Base-by-base conservation (phyloP, 1,140 invertebrate genomes). In the Mylabris phalerata region DNA sequence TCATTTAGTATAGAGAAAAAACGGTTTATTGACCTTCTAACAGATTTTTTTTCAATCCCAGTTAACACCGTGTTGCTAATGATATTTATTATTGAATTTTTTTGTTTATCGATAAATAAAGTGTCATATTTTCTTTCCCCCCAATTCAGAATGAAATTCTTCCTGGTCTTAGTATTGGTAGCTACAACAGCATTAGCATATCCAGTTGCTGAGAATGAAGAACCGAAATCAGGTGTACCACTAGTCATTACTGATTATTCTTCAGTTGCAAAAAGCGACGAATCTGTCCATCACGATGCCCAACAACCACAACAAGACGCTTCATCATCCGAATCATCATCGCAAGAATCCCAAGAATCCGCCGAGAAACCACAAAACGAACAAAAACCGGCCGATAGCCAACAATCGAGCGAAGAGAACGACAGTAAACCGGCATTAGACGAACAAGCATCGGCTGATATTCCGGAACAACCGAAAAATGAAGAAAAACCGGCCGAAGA, bases 261-360 rank as follows among this genome's bases (percentile, higher is more conserved):
- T 5, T 71, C 73, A 24, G 72, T 74, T 5, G 67, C 67, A 3
- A 73, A 73, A 57, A 61, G 65, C 40, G 67, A 69, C 46, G 63
- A 68, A 44, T 5, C 7, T 7, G 32, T 32, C 7, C 32, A 32
- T 5, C 32, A 4, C 32, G 32, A 5, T 2, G 43, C 51, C 13
- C 32, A 63, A 39, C 59, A 50, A 39, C 40, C 27, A 24, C 64
- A 41, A 57, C 50, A 44, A 25, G 24, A 9, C 48, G 26, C 57
- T 13, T 79, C 83, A 61, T 85, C 84, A 58, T 52, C 57, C n/a
- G 57, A 61, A 26, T 50, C 55, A 1, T 45, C 55, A 13, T 60
- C 59, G 5, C 9, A 42, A 11, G 41, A 42, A 42, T 48, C 60
- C 5, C 64, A 64, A 45, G 61, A 63, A 43, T 67, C 65, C 0